These are phyloP conservation scores for Ginglymostoma cirratum DNA, from an alignment of 2,113 vertebrate genomes.

Conservation along the genomic window DNA sequence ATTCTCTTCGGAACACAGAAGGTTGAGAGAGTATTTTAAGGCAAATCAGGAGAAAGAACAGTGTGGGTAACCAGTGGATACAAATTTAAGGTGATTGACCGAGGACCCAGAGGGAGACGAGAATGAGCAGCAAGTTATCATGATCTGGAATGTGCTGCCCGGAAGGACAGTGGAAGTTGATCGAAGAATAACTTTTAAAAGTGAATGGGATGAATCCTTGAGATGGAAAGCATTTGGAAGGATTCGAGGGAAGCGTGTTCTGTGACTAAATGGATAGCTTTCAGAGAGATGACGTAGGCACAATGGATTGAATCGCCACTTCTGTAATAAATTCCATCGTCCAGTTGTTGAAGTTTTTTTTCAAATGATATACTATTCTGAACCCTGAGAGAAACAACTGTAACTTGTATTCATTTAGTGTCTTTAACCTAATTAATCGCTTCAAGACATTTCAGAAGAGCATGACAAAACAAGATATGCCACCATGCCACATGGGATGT, in stretches of 20 bases:
- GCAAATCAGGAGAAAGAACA: neutral
- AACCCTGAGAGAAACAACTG: neutral
- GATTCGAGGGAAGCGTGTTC: neutral
- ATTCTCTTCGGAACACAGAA: neutral
- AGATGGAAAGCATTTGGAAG: neutral
- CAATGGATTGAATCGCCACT: neutral
- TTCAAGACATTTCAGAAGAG: neutral
- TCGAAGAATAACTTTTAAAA: neutral
- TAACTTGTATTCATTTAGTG: neutral
- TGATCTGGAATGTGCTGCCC: neutral
- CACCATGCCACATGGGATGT: neutral
- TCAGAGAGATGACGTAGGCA: neutral
- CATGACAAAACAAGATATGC: neutral
- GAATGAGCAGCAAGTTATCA: neutral
- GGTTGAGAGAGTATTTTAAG: neutral
- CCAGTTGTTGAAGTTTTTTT: neutral
- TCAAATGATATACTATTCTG: neutral
- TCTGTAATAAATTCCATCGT: neutral
- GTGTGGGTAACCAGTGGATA: no score
- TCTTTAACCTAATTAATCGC: neutral
- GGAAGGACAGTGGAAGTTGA: neutral
- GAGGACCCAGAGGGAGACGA: neutral
- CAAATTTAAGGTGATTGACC: neutral
- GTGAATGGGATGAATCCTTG: neutral
- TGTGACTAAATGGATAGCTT: neutral